Conservation (phyloP, 2,113 vertebrate species). For the Orcinus orca region DNA sequence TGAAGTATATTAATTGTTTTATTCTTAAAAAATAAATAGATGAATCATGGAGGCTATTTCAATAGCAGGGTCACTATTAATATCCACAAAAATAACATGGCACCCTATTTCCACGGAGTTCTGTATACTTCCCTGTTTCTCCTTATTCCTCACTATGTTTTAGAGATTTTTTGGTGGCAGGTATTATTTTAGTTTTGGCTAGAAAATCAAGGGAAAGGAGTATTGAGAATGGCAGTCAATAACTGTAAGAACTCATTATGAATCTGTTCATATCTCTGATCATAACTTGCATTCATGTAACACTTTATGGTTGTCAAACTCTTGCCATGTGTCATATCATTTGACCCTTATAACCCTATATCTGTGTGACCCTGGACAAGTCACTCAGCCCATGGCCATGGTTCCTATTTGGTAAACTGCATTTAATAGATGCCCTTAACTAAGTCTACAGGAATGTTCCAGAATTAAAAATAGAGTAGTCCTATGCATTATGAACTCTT, state of each 20-base stretch:
- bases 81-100: not conserved
- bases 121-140: not conserved
- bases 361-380: not conserved
- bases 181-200: not conserved
- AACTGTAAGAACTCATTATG: not conserved
- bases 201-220: not conserved
- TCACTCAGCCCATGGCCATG: not conserved
- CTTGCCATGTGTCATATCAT: not conserved
- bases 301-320: not conserved
- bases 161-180: not conserved
- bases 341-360: not conserved
- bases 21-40: constrained; percentile 1
- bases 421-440: constrained; percentile 24
- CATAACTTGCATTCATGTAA: not conserved
- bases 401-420: not conserved
- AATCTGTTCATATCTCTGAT: not conserved
- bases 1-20: not conserved
- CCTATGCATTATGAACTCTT: not conserved
- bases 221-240: not conserved
- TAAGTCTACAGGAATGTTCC: constrained; percentile 13
- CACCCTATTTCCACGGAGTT: not conserved
- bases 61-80: not conserved
- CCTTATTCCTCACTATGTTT: not conserved
- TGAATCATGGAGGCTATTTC: not conserved
- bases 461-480: constrained; percentile 18